These are phyloP conservation scores for Cheilosia soror DNA, from an alignment of 2,888 invertebrate species.

Conservation along the genomic window DNA sequence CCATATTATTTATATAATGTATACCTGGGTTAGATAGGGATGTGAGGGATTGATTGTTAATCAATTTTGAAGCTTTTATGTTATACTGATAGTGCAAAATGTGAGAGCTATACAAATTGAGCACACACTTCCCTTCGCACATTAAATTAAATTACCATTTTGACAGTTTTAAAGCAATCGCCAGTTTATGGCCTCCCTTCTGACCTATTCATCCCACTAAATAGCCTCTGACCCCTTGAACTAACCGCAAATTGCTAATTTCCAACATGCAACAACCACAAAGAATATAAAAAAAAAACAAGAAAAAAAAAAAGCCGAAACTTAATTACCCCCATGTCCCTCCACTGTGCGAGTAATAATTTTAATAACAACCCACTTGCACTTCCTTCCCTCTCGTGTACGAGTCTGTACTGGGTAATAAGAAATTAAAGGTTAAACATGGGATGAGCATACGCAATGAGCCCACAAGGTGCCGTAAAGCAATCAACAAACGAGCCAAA, in stretches of 20 bases:
- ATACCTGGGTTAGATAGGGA: too few species aligned
- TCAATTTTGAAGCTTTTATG: too few species aligned
- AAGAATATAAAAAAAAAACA: not conserved
- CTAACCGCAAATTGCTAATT: slow-evolving; percentile 24
- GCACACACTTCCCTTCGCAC: too few species aligned
- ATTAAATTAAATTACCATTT: too few species aligned
- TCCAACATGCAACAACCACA: slow-evolving; percentile 23
- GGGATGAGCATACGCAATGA: slow-evolving; percentile 79
- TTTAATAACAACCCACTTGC: slow-evolving; percentile 55
- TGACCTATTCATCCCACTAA: not conserved
- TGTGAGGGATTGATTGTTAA: too few species aligned
- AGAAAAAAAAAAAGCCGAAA: slow-evolving; percentile 7
- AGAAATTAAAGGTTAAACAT: slow-evolving; percentile 79
- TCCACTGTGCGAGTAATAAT: slow-evolving; percentile 38
- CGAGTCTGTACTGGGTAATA: slow-evolving; percentile 52
- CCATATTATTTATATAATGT: too few species aligned
- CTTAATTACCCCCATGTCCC: slow-evolving; percentile 42
- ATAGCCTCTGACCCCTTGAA: slow-evolving; percentile 19
- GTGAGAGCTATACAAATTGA: too few species aligned
- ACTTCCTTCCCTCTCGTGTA: not conserved
- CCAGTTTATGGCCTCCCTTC: not conserved
- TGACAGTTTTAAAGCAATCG: not conserved
- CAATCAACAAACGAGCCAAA: slow-evolving; percentile 80
- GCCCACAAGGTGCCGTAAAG: slow-evolving; percentile 81
- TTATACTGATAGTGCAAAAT: too few species aligned